Base-by-base conservation (phyloP, 2,888 invertebrate genomes). In the Odontocerum albicorne region DNA sequence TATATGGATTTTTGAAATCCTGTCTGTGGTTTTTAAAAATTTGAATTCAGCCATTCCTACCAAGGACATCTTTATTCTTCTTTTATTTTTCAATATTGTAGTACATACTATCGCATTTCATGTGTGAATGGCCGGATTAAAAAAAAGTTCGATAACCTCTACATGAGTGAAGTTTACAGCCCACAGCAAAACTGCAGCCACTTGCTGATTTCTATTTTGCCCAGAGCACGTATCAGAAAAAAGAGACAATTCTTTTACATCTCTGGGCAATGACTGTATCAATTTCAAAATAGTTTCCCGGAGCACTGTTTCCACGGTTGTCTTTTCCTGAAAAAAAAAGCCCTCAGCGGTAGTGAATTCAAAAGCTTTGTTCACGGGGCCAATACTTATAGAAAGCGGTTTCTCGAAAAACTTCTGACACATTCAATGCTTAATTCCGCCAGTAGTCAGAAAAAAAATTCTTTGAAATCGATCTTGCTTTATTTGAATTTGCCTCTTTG, bases 91-190 rank as follows among this genome's bases (percentile, higher is more conserved):
- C 49, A n/a, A 49, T 49, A 2, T 39, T 27, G 27, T 27, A 40
- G 40, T 49, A 40, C 39, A 49, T 21, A 1, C 27, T 27, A 31
- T 49, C 49, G 27, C 39, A 39, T 38, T 49, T 40, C 49, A 49
- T 49, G 2, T 49, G 19, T 2, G 49, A 49, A 21, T 49, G 49
- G 12, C 49, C 49, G 2, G 39, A 49, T 17, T 49, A 39, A 21
- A 49, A n/a, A n/a, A n/a, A n/a, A 31, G 8, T 10, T 33, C 45
- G 4, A 38, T 38, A 15, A 16, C 13, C 4, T 38, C 17, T 16
- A 38, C 4, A n/a, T n/a, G n/a, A n/a, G n/a, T n/a, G 4, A 8
- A 33, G 17, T n/a, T n/a, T n/a, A 45, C 32, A 6, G 32, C 16
- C 4, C 17, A 16, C 10, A 47, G 32, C 4, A 46, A 22, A 17